Base-by-base conservation (phyloP, 2,797 vertebrate genomes). In the Lophius americanus region DNA sequence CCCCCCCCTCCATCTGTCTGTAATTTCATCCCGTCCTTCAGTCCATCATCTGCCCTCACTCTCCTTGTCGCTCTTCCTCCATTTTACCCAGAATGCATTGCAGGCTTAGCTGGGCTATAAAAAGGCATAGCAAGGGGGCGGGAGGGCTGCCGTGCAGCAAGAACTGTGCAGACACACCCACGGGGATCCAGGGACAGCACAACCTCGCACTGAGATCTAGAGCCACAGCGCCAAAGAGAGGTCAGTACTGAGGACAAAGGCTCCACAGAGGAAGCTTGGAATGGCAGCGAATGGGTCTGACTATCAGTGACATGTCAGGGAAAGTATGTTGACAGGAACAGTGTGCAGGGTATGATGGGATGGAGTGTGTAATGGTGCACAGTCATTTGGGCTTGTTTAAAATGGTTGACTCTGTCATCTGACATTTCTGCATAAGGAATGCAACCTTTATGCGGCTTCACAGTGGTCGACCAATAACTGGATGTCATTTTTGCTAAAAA, bases 171-270 rank as follows among this genome's bases (percentile, higher is more conserved):
- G 80, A 86, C 82, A 78, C 75, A 75, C 71, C 68, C 75, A 75
- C 85, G 58, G 88, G 89, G 88, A 92, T 82, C 86, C 85, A 88
- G 89, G 82, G 77, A 90, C 83, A 8, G 84, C 81, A 85, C 77
- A 79, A 76, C 78, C 75, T 89, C 81, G 83, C 84, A 88, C 84
- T 86, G 88, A 85, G 88, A 92, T 84, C 89, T 81, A 78, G 76
- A 86, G 78, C 85, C 83, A 75, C 89, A 76, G 61, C 74, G 43
- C 51, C 50, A 65, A 68, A 84, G 84, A 92, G 87, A 94, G 94
- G 94, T 94, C 91, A 94, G 94, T 94, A 91, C 84, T 73, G 85
- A 92, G 86, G 87, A 91, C 85, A 85, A 84, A 72, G 78, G 60
- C 70, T 79, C 62, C 36, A 53, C 46, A 72, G 79, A 80, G 73